A percentile compares a stretch with the other conserved stretches of the same genome.
phyloP scores from a whole-genome alignment of 2,113 vertebrate species.

The Corapipo altera region DNA sequence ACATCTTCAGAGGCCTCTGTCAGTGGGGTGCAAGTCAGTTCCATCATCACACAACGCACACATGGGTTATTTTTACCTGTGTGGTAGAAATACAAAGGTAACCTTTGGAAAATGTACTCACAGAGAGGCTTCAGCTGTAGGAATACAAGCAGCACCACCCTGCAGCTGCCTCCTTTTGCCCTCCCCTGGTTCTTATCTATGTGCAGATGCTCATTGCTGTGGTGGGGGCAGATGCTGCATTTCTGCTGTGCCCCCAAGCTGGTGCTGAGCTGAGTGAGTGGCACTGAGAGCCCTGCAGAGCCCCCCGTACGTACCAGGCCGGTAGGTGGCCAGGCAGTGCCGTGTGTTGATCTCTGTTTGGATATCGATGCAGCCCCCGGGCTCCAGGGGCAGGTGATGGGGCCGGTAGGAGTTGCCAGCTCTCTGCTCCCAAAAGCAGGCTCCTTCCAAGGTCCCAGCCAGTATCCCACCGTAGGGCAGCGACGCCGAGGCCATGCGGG shows the following conservation, averaged over 20 bases:
- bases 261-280: not conserved
- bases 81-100: not conserved
- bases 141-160: not conserved
- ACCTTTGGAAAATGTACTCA: not conserved
- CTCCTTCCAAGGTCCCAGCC: conserved; percentile 89
- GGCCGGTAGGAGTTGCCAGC: conserved; percentile 78
- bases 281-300: not conserved
- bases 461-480: conserved; percentile 89
- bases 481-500: conserved; percentile 79
- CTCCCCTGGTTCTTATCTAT: not conserved
- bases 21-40: conserved; percentile 79
- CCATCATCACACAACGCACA: conserved; percentile 88
- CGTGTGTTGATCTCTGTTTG: conserved; percentile 87
- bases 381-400: conserved; percentile 85
- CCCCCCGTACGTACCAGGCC: conserved; percentile 75
- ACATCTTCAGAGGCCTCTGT: conserved; percentile 71
- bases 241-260: not conserved
- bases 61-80: conserved; percentile 84
- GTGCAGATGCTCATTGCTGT: not conserved
- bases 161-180: not conserved
- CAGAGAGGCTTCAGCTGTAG: not conserved
- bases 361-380: conserved; percentile 86
- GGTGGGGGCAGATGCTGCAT: not conserved
- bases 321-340: conserved; percentile 92
- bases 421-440: conserved; percentile 91